These are phyloP conservation scores for Oeneis ivallda DNA, from an alignment of 2,888 invertebrate genomes.

Conservation along the genomic window DNA sequence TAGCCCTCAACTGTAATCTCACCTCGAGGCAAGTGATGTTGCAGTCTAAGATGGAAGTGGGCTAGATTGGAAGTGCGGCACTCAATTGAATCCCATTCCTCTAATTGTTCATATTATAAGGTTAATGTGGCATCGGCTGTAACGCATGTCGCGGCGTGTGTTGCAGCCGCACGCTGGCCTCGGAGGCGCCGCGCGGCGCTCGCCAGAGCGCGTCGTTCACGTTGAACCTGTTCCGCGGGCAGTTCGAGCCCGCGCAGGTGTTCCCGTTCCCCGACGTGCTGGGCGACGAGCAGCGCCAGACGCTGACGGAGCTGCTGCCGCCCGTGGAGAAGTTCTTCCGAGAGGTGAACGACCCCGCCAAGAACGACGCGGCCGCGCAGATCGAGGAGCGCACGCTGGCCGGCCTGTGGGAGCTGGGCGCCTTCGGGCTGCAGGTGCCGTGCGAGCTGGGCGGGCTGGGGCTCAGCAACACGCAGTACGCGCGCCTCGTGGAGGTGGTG, in stretches of 20 bases:
- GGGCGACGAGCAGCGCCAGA: slow-evolving; percentile 91
- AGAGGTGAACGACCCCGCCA: slow-evolving; percentile 93
- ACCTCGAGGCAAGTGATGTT: no score
- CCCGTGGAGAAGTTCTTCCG: slow-evolving; percentile 90
- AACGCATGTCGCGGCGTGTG: no score
- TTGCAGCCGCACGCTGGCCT: slow-evolving; percentile 39
- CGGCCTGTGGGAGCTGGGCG: slow-evolving; percentile 95
- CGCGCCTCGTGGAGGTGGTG: slow-evolving; percentile 94
- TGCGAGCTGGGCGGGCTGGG: slow-evolving; percentile 93
- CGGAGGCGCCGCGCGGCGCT: slow-evolving; percentile 45
- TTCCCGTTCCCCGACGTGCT: slow-evolving; percentile 97
- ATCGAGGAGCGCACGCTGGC: slow-evolving; percentile 88
- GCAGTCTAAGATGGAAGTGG: no score
- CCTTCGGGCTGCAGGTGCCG: slow-evolving; percentile 94
- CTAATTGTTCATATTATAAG: no score
- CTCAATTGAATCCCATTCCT: no score
- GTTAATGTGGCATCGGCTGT: no score
- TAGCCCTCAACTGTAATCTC: no score
- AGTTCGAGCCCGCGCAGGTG: slow-evolving; percentile 90
- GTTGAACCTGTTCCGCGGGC: slow-evolving; percentile 95
- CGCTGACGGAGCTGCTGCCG: slow-evolving; percentile 89
- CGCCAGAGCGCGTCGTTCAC: slow-evolving; percentile 92
- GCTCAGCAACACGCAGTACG: slow-evolving; percentile 95
- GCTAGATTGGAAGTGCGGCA: no score
- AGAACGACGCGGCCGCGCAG: slow-evolving; percentile 90